Evolutionary conservation across 2,797 vertebrate species (phyloP).

Genomic region (Mormyrus proboscirostris): DNA sequence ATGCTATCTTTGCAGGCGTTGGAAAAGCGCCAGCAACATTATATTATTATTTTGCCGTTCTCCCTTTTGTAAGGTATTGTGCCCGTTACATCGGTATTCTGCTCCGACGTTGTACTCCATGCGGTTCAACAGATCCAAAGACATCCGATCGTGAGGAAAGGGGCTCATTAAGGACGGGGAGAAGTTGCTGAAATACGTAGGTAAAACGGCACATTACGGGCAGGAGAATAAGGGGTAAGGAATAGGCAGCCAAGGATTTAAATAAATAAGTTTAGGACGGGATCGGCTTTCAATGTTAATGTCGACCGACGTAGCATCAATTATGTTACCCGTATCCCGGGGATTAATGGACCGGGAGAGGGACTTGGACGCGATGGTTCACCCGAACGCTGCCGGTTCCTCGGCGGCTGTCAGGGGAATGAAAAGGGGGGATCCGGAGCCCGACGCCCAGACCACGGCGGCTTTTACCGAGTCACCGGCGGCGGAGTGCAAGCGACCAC

Average conservation of each 20-base stretch:
- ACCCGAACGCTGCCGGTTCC: conserved; percentile 49
- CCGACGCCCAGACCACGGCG: conserved; percentile 59
- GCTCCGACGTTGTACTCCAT: not conserved
- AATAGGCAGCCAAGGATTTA: conserved; percentile 29
- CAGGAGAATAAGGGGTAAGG: conserved; percentile 30
- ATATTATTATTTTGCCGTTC: not conserved
- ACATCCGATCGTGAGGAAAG: not conserved
- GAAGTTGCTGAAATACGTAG: not conserved
- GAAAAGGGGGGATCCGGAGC: conserved; percentile 71
- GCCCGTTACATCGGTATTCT: not conserved
- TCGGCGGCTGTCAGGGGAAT: conserved; percentile 59
- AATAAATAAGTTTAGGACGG: conserved; percentile 30
- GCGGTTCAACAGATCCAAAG: not conserved
- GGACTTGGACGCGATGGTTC: conserved; percentile 66
- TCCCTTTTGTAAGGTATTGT: not conserved
- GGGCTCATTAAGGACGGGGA: not conserved
- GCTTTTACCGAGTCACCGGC: conserved; percentile 57
- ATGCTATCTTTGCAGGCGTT: not conserved
- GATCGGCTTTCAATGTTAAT: conserved; percentile 66
- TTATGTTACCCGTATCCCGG: conserved; percentile 73
- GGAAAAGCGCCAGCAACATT: not conserved
- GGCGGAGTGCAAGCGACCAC: conserved; percentile 70
- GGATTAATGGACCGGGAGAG: conserved; percentile 68
- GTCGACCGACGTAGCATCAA: conserved; percentile 75
- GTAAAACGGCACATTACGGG: not conserved